Percentiles rank a stretch among this genome's conserved stretches.
These are phyloP conservation scores for Apostichopus leukothele DNA, from an alignment of 53 echinoderm and acorn worm genomes.

Conservation along the genomic window DNA sequence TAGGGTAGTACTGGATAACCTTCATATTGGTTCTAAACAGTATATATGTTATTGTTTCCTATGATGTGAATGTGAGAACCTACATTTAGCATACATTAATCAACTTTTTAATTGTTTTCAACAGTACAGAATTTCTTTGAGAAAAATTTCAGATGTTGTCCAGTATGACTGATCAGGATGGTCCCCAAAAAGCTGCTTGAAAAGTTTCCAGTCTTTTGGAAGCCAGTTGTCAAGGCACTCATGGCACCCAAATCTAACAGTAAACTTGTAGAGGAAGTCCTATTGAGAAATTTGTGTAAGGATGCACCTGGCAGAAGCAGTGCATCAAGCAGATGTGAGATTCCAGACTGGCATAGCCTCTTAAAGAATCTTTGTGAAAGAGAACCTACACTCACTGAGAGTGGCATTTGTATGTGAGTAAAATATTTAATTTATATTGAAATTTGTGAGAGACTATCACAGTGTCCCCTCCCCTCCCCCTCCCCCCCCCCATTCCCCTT, in stretches of 20 bases:
- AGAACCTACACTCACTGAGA: conserved; percentile 11
- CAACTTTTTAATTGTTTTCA: too few relatives aligned
- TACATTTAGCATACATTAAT: too few relatives aligned
- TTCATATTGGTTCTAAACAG: too few relatives aligned
- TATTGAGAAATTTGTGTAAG: neutral
- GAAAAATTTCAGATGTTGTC: neutral
- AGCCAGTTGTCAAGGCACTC: neutral
- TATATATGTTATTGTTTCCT: too few relatives aligned
- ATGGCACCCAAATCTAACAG: neutral
- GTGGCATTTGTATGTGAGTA: conserved; percentile 16
- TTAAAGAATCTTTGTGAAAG: neutral
- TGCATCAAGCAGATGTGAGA: too few relatives aligned
- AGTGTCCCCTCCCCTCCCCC: neutral
- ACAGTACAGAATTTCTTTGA: neutral
- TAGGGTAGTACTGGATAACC: too few relatives aligned
- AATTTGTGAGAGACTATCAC: neutral
- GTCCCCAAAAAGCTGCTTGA: neutral
- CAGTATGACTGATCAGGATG: neutral
- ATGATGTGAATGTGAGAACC: too few relatives aligned
- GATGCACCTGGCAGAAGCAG: neutral
- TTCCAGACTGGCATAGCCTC: conserved; percentile 14
- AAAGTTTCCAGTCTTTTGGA: conserved; percentile 20
- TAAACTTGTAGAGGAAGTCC: neutral
- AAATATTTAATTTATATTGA: too few relatives aligned
- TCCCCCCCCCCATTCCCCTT: too few relatives aligned